Percentiles rank a stretch among this genome's conserved stretches.
phyloP scores from a whole-genome alignment of 2,113 vertebrate genomes.

The Apodemus sylvaticus region DNA sequence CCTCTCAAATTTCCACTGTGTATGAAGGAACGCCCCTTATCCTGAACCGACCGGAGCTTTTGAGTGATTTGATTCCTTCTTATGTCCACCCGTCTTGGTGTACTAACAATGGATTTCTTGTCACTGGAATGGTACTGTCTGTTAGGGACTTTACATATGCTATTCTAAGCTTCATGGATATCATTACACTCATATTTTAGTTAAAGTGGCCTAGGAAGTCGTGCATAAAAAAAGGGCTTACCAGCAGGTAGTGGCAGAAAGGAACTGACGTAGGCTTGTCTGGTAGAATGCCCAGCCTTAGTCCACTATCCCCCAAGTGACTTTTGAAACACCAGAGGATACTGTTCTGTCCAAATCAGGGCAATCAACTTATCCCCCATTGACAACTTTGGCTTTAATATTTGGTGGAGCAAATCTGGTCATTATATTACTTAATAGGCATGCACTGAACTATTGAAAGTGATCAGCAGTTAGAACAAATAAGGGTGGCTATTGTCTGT shows the following conservation, averaged over 20 bases:
- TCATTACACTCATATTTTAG: background rate
- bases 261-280: background rate
- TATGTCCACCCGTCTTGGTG: background rate
- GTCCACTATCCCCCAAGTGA: background rate
- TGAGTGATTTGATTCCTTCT: rapidly evolving
- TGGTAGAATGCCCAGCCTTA: background rate
- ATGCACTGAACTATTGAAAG: background rate
- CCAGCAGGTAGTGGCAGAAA: background rate
- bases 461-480: background rate
- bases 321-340: background rate
- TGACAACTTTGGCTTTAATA: background rate
- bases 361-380: background rate
- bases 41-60: background rate
- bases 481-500: background rate
- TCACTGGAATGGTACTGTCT: background rate
- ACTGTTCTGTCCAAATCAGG: background rate
- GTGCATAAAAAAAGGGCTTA: background rate
- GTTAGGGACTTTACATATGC: background rate
- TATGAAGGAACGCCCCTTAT: rapidly evolving
- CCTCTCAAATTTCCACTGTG: background rate
- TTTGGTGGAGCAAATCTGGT: background rate
- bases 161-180: background rate
- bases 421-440: background rate
- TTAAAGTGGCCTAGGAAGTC: background rate
- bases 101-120: background rate